Conservation (phyloP, 1,140 invertebrate genomes). For the Agrilus planipennis region DNA sequence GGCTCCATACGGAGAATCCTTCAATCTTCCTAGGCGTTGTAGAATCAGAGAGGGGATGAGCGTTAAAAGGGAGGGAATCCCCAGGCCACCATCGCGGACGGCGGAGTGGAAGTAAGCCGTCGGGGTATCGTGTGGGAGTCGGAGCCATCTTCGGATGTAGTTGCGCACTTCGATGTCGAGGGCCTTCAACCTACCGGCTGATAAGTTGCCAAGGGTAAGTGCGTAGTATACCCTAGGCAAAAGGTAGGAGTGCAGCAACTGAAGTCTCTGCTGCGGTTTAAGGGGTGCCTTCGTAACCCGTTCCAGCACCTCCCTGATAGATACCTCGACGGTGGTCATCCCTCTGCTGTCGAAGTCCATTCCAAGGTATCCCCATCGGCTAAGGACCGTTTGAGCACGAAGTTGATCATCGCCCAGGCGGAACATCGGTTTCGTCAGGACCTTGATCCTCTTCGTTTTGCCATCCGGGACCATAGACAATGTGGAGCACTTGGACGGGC, state of each 20-base stretch:
- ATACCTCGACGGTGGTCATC: not conserved
- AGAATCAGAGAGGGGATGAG: slow-evolving; percentile 11
- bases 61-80: not conserved
- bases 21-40: slow-evolving; percentile 1
- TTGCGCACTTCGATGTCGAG: not conserved
- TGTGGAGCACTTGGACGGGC: not conserved
- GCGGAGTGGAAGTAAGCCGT: not conserved
- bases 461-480: not conserved
- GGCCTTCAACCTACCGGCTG: not conserved
- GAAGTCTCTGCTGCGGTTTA: slow-evolving; percentile 28
- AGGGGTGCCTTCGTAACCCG: slow-evolving; percentile 26
- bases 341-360: not conserved
- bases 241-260: slow-evolving; percentile 13
- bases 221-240: not conserved
- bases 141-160: not conserved
- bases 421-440: not conserved
- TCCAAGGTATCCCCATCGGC: not conserved
- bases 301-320: slow-evolving; percentile 5
- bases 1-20: not conserved
- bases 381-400: not conserved
- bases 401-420: not conserved
- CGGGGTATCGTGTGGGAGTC: not conserved
- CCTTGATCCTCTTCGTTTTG: slow-evolving; percentile 1
- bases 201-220: not conserved
- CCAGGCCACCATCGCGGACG: not conserved